Evolutionary conservation across 2,888 invertebrate genomes (phyloP), one percentile per base, ranked within the genome.

Genomic region (Cephus spinipes): DNA sequence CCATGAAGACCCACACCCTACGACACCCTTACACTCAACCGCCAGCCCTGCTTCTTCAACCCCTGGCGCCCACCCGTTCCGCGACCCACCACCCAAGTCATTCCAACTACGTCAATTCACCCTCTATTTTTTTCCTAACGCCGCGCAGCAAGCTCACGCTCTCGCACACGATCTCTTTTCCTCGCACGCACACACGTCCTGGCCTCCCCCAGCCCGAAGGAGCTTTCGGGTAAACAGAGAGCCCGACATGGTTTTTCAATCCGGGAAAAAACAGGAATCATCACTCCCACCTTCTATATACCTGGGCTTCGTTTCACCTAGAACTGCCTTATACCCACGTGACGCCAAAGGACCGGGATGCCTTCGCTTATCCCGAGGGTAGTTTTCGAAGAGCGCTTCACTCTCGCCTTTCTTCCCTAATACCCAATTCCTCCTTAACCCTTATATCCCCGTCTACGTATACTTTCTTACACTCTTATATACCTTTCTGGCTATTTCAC

Each of bases 241-340:
- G 81, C 71, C 77, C 73, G 77, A 89, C 87, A 89, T 79, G 87
- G 80, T 85, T 88, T 87, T 87, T 85, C 85, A 83, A 86, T 86
- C 83, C 77, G 35, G 71, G 69, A 68, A 74, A 74, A 78, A 79
- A 80, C 77, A 77, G 77, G 77, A 75, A 75, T 77, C 74, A 68
- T 75, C 77, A 75, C 77, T 75, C 71, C 69, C 68, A 55, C 35
- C n/a, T 33, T 71, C 12, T 32, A 71, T 71, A 71, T 71, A 71
- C 71, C 33, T 33, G 71, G 1, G 31, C 71, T 31, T 23, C 31
- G 31, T 23, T 33, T 71, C 23, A 3, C 40, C 30, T 74, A 15
- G 34, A 74, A 55, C 68, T 68, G 31, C 33, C 68, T 68, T 32
- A 75, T 12, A 74, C 74, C 32, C 11, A 33, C 23, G 9, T 55